phyloP scores from a whole-genome alignment of 1,140 invertebrate genomes.

The Hydropsyche tenuis region DNA sequence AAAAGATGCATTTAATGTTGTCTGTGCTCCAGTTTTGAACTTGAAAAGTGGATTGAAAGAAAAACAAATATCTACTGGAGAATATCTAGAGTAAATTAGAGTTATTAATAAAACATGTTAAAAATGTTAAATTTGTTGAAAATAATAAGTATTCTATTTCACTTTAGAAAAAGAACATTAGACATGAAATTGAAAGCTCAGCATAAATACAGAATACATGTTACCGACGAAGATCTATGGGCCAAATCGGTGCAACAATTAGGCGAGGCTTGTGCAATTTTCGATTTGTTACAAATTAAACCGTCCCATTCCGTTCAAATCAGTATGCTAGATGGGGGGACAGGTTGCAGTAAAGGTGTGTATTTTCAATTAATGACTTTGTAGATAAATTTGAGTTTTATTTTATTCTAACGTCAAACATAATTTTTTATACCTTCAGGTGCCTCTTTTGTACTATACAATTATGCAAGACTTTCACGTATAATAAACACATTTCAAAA shows the following conservation, averaged over 20 bases:
- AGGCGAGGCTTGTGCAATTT: conserved; percentile 66
- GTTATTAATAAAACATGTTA: background rate
- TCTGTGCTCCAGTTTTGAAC: conserved; percentile 45
- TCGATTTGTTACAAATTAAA: conserved; percentile 71
- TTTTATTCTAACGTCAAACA: too few species aligned
- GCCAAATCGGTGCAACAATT: conserved; percentile 61
- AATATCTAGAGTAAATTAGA: conserved; percentile 41
- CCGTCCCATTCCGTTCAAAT: conserved; percentile 62
- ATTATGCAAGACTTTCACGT: conserved; percentile 69
- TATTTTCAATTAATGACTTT: conserved; percentile 11
- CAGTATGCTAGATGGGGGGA: conserved; percentile 53
- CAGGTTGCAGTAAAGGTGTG: conserved; percentile 58
- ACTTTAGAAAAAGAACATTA: conserved; percentile 60
- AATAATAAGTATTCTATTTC: conserved; percentile 45
- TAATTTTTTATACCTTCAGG: conserved; percentile 60
- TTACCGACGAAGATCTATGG: conserved; percentile 57
- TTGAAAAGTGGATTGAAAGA: conserved; percentile 40
- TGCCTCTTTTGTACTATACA: conserved; percentile 76
- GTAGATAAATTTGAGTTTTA: background rate
- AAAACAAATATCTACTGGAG: conserved; percentile 19
- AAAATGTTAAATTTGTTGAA: conserved; percentile 13
- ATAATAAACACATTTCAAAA: conserved; percentile 68
- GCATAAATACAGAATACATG: conserved; percentile 67
- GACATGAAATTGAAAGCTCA: conserved; percentile 68
- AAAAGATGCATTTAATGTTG: background rate